A percentile compares a stretch with the other conserved stretches of the same genome.
These are phyloP conservation scores for Parascotia fuliginaria DNA, from an alignment of 2,888 invertebrate genomes.

Conservation along the genomic window DNA sequence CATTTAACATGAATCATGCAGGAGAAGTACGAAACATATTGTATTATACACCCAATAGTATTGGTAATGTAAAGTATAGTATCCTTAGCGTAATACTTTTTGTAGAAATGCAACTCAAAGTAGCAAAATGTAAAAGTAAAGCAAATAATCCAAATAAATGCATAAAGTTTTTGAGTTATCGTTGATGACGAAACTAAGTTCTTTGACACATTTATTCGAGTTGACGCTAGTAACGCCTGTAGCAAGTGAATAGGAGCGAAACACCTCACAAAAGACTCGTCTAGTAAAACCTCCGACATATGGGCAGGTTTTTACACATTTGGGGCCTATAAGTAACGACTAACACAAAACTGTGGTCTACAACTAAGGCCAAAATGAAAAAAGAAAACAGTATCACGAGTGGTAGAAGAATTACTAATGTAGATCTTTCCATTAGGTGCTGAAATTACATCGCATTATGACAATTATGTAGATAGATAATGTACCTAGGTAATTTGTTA, in stretches of 20 bases:
- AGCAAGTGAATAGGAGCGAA: conserved; percentile 39
- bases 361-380: no score
- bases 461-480: no score
- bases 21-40: conserved; percentile 34
- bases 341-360: no score
- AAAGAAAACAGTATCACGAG: no score
- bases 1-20: conserved; percentile 40
- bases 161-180: conserved; percentile 42
- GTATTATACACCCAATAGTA: conserved; percentile 20
- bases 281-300: not conserved
- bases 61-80: conserved; percentile 20
- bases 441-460: no score
- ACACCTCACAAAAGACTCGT: conserved; percentile 40
- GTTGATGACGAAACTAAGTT: conserved; percentile 26
- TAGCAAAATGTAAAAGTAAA: conserved; percentile 32
- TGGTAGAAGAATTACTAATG: no score
- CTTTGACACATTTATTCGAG: conserved; percentile 39
- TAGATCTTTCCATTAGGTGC: no score
- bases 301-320: no score
- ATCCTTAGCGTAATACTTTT: conserved; percentile 21
- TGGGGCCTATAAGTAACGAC: no score
- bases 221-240: conserved; percentile 43
- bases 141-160: conserved; percentile 36
- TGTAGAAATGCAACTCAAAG: conserved; percentile 32
- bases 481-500: no score